Evolutionary conservation across 2,113 vertebrate genomes (phyloP).

Genomic region (Crotophaga sulcirostris): DNA sequence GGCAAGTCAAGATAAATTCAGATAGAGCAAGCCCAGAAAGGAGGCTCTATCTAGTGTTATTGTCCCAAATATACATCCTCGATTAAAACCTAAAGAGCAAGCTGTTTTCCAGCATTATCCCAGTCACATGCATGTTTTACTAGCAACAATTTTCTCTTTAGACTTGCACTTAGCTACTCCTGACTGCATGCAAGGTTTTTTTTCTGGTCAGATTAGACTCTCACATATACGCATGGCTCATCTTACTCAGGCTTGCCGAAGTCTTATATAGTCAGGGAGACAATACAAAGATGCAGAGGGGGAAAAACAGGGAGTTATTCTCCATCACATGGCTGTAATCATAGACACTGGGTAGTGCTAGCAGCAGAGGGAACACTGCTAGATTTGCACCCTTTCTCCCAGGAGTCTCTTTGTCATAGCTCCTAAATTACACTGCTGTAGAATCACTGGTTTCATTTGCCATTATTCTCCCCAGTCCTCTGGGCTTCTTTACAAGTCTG

Average conservation of each 20-base stretch:
- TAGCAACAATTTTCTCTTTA: not conserved
- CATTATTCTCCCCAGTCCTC: not conserved
- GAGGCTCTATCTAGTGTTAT: not conserved
- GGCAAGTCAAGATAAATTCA: too few relatives aligned
- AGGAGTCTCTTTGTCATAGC: not conserved
- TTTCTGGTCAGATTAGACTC: not conserved
- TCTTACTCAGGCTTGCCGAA: not conserved
- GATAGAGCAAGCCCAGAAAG: too few relatives aligned
- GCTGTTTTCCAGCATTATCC: not conserved
- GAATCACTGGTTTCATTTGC: not conserved
- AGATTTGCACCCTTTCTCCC: not conserved
- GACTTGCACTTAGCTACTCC: not conserved
- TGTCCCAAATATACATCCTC: too few relatives aligned
- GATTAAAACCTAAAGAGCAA: not conserved
- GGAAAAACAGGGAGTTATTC: not conserved
- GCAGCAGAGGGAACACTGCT: not conserved
- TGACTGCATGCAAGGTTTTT: not conserved
- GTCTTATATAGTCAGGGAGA: not conserved
- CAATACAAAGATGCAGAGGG: fast-evolving
- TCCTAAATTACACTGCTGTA: not conserved
- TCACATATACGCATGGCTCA: not conserved
- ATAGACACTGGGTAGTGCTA: not conserved
- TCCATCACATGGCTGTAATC: not conserved
- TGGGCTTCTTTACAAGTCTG: not conserved
- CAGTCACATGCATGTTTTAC: not conserved